These are phyloP conservation scores for Aricia artaxerxes DNA, from an alignment of 2,888 invertebrate species.

Conservation along the genomic window DNA sequence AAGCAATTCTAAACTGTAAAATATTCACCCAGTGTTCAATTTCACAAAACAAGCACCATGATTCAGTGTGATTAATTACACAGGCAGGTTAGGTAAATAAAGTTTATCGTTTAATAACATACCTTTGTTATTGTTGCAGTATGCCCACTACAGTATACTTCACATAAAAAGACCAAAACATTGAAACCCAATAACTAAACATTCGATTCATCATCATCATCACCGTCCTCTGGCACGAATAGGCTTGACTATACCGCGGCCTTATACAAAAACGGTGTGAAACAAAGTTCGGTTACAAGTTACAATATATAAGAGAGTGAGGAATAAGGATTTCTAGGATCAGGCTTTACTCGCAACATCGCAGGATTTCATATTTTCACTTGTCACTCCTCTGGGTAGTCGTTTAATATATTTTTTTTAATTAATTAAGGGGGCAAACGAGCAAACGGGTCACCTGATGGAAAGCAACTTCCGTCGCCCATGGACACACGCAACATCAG, in stretches of 20 bases:
- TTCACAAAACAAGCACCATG: neutral
- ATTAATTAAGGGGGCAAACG: too few relatives aligned
- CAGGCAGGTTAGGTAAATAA: slow-evolving; percentile 29
- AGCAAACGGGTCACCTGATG: too few relatives aligned
- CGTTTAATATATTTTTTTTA: too few relatives aligned
- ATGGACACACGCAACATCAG: too few relatives aligned
- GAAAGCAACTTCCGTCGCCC: too few relatives aligned
- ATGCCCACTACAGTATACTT: slow-evolving; percentile 50
- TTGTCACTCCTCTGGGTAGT: too few relatives aligned
- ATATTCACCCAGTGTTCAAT: neutral
- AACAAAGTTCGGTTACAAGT: too few relatives aligned
- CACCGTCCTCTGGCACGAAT: neutral
- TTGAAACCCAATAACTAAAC: slow-evolving; percentile 60
- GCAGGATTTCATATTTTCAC: too few relatives aligned
- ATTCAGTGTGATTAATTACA: slow-evolving; percentile 35
- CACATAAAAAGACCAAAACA: slow-evolving; percentile 66
- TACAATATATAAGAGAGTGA: neutral
- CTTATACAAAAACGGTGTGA: too few relatives aligned
- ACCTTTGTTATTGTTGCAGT: slow-evolving; percentile 42
- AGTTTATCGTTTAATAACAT: slow-evolving; percentile 34
- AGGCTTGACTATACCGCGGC: too few relatives aligned
- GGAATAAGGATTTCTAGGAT: too few relatives aligned
- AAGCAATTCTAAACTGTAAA: neutral
- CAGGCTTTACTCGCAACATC: too few relatives aligned
- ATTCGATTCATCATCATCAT: slow-evolving; percentile 42